phyloP scores from a whole-genome alignment of 2,797 vertebrate species.

The Microchirus variegatus region DNA sequence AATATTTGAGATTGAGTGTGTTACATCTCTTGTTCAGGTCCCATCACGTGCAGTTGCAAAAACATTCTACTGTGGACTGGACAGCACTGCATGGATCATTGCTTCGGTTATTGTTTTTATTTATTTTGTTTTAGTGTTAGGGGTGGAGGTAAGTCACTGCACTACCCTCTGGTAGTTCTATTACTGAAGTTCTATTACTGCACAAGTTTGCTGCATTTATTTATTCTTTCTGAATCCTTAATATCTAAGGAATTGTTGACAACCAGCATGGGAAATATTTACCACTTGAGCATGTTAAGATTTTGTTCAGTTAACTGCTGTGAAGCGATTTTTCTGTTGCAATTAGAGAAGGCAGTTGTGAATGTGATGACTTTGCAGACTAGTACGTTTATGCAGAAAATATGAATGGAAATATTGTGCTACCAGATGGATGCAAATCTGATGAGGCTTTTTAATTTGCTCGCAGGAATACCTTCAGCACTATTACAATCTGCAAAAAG shows the following conservation, averaged over 20 bases:
- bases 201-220: constrained; percentile 3
- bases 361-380: neutral
- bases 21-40: constrained; percentile 14
- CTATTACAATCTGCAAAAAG: constrained; percentile 74
- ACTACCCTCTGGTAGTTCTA: constrained; percentile 32
- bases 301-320: too few species aligned
- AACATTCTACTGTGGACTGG: constrained; percentile 10
- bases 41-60: constrained; percentile 4
- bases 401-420: neutral
- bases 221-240: too few species aligned
- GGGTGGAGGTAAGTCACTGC: constrained; percentile 41
- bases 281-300: too few species aligned
- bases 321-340: too few species aligned
- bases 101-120: constrained; percentile 15
- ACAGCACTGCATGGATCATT: neutral
- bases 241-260: too few species aligned
- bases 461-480: constrained; percentile 78
- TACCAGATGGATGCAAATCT: constrained; percentile 7
- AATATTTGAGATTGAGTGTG: constrained; percentile 37
- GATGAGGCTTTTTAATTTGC: constrained; percentile 22
- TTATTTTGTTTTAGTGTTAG: constrained; percentile 44
- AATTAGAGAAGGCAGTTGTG: neutral
- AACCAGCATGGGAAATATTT: too few species aligned
- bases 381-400: neutral
- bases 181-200: constrained; percentile 10